These are phyloP conservation scores for Eubasilissa regina DNA, from an alignment of 1,140 invertebrate species.

Conservation along the genomic window DNA sequence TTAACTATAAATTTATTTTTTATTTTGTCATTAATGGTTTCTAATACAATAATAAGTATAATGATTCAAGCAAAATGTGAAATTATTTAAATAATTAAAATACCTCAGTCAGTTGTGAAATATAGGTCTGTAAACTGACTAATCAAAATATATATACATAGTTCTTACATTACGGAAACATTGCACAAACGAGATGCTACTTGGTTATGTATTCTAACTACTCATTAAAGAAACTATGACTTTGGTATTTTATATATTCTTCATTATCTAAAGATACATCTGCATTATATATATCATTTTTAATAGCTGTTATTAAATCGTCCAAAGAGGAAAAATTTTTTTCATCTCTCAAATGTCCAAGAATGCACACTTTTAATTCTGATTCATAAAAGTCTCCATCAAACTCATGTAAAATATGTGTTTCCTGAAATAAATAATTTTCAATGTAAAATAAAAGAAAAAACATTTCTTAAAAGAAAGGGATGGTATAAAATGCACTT, in stretches of 20 bases:
- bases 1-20: no score
- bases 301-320: constrained; percentile 82
- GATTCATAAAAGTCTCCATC: constrained; percentile 91
- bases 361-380: constrained; percentile 83
- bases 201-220: background rate
- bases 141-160: no score
- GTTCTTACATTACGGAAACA: no score
- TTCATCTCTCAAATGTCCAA: constrained; percentile 89
- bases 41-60: no score
- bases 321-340: constrained; percentile 87
- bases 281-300: constrained; percentile 82
- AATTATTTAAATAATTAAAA: no score
- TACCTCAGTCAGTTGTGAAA: no score
- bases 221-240: constrained; percentile 22
- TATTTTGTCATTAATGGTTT: no score
- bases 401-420: constrained; percentile 92
- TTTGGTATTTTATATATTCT: constrained; percentile 47
- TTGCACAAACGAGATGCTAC: background rate
- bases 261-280: constrained; percentile 72
- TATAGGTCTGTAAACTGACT: no score
- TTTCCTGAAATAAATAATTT: constrained; percentile 78
- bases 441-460: background rate
- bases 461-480: no score
- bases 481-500: no score
- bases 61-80: no score